A percentile compares a stretch with the other conserved stretches of the same genome.
Conservation (phyloP, 1,140 invertebrate genomes). For the Lepidurus couesii region DNA sequence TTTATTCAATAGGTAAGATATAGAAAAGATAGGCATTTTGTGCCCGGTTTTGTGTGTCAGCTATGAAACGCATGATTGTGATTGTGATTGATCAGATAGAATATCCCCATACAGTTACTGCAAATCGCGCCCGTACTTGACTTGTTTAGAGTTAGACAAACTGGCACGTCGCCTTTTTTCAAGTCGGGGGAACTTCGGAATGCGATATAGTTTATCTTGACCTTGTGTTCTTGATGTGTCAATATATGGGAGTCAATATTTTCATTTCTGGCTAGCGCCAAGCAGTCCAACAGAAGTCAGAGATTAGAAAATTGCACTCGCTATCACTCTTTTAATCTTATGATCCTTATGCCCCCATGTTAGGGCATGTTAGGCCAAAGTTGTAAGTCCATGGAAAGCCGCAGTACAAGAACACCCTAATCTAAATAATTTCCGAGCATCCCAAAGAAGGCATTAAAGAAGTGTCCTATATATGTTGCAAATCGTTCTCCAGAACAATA, state of each 20-base stretch:
- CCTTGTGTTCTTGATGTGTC: background rate
- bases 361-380: background rate
- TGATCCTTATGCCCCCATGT: background rate
- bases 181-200: background rate
- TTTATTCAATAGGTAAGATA: background rate
- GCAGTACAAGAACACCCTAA: background rate
- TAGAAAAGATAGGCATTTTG: background rate
- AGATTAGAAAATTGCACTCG: background rate
- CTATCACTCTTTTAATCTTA: background rate
- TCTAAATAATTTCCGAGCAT: background rate
- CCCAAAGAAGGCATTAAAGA: background rate
- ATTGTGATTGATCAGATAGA: background rate
- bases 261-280: constrained; percentile 1
- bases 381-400: background rate
- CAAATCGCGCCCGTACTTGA: too few relatives aligned
- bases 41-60: background rate
- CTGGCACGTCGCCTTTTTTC: background rate
- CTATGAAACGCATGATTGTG: background rate
- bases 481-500: too few relatives aligned
- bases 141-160: too few relatives aligned
- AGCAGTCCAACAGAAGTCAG: background rate
- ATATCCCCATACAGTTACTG: too few relatives aligned
- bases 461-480: too few relatives aligned
- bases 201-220: background rate
- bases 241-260: background rate